Conservation (phyloP, 2,113 vertebrate genomes). For the Cochlearius cochlearius region DNA sequence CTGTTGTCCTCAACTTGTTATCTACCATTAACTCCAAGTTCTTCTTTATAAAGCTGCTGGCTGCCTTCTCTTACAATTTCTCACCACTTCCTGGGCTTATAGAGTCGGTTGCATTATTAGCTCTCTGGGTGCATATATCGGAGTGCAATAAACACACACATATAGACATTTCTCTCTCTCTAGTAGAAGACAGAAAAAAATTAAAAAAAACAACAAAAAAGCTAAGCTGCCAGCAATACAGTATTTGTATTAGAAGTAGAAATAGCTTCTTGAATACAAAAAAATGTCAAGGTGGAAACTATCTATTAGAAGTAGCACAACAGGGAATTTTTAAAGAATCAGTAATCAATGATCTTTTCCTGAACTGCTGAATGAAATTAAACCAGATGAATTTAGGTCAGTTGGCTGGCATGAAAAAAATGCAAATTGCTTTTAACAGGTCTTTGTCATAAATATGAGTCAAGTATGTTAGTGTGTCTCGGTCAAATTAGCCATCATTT, state of each 20-base stretch:
- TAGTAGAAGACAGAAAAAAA: neutral
- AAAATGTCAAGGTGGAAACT: neutral
- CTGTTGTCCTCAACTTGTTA: neutral
- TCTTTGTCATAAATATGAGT: neutral
- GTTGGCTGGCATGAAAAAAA: neutral
- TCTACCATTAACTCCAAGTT: neutral
- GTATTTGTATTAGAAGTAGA: neutral
- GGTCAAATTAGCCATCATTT: neutral
- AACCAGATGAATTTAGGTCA: neutral
- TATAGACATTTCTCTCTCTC: neutral
- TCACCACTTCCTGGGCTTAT: neutral
- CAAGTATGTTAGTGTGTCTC: neutral
- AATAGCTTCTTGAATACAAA: neutral
- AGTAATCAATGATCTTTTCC: constrained; percentile 13
- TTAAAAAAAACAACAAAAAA: neutral
- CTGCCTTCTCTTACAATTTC: neutral
- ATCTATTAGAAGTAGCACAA: neutral
- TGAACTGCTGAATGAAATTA: neutral
- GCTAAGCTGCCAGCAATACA: neutral
- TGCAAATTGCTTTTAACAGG: neutral
- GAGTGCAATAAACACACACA: neutral
- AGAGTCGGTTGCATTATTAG: neutral
- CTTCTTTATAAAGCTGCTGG: neutral
- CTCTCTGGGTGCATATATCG: neutral
- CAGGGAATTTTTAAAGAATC: constrained; percentile 5